Evolutionary conservation across 2,797 vertebrate genomes (phyloP).

Genomic region (Saguinus oedipus): DNA sequence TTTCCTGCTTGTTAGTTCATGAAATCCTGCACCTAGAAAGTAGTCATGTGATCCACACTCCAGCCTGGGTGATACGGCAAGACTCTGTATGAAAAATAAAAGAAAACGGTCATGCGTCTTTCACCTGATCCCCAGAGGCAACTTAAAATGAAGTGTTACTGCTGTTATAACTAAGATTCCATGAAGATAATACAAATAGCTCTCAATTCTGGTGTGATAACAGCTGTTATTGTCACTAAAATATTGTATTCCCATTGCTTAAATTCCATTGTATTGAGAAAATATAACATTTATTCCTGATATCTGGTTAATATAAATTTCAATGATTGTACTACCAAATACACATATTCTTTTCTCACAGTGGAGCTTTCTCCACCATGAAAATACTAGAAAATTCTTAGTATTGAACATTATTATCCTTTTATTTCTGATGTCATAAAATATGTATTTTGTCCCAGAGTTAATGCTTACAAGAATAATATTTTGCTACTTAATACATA

Average conservation of each 20-base stretch:
- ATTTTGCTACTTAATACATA: constrained; percentile 26
- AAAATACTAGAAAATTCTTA: not conserved
- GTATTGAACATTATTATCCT: not conserved
- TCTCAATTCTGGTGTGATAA: not conserved
- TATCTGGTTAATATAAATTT: not conserved
- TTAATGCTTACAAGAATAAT: not conserved
- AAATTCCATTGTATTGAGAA: not conserved
- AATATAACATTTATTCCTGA: not conserved
- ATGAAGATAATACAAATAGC: not conserved
- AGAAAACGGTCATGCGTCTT: not conserved
- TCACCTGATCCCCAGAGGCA: not conserved
- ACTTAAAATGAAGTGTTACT: not conserved
- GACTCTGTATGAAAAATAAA: not conserved
- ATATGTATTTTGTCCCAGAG: not conserved
- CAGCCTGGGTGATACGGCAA: not conserved
- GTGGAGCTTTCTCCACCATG: not conserved
- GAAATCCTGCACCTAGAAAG: not conserved
- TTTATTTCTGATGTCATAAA: not conserved
- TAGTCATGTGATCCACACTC: not conserved
- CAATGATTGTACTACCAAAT: not conserved
- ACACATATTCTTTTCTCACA: not conserved
- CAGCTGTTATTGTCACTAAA: not conserved
- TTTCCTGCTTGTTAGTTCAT: not conserved
- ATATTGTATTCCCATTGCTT: not conserved
- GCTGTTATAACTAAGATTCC: not conserved